Percentiles rank a stretch among this genome's conserved stretches.
Evolutionary conservation across 2,888 invertebrate genomes (phyloP).

Genomic region (Lycia hirtaria): DNA sequence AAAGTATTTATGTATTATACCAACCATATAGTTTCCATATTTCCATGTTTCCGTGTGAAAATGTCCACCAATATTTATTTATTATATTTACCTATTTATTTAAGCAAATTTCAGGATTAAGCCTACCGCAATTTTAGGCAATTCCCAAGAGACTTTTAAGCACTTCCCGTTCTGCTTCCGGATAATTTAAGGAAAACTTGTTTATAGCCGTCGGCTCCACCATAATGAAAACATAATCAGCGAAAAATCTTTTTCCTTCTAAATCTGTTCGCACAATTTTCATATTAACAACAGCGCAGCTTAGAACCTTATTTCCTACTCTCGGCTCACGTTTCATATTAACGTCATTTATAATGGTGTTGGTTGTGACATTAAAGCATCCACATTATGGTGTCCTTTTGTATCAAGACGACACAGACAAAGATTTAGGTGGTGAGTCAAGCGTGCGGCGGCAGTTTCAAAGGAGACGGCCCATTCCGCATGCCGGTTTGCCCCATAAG

Average conservation of each 20-base stretch:
- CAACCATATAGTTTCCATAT: too few species aligned
- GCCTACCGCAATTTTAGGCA: background rate
- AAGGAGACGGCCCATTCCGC: too few species aligned
- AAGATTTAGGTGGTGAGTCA: too few species aligned
- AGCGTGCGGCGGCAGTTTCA: too few species aligned
- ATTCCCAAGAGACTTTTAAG: background rate
- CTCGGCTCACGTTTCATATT: conserved; percentile 49
- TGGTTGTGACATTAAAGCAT: conserved; percentile 36
- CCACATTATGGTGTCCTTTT: conserved; percentile 20
- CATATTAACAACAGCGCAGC: conserved; percentile 1
- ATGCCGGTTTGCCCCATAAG: too few species aligned
- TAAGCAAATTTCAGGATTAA: too few species aligned
- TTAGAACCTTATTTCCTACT: conserved; percentile 19
- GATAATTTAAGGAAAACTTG: background rate
- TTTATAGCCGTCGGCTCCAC: background rate
- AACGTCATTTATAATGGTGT: conserved; percentile 48
- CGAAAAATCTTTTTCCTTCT: background rate
- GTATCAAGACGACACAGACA: conserved; percentile 1
- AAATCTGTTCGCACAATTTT: conserved; percentile 6
- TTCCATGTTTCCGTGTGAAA: too few species aligned
- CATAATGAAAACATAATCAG: conserved; percentile 15
- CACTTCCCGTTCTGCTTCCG: background rate
- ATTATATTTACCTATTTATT: too few species aligned
- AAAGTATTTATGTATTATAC: too few species aligned
- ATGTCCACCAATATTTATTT: too few species aligned